A percentile compares a stretch with the other conserved stretches of the same genome.
Evolutionary conservation across 1,140 invertebrate species (phyloP).

Genomic region (Alviniconcha marisindica): DNA sequence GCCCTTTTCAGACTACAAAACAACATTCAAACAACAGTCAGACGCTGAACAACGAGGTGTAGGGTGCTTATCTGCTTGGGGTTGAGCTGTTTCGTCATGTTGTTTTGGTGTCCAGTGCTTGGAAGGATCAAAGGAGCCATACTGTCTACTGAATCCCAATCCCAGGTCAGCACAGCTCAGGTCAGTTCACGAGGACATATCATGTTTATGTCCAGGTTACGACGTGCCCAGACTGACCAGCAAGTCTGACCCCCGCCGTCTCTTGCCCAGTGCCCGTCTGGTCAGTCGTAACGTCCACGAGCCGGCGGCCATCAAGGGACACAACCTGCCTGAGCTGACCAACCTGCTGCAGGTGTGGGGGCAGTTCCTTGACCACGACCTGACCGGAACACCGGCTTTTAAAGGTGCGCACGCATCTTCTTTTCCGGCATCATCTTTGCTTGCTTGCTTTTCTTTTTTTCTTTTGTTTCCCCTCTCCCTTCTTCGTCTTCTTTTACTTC

Average conservation of each 20-base stretch:
- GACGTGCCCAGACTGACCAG: slow-evolving; percentile 40
- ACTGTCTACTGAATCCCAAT: too few relatives aligned
- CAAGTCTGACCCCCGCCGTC: background rate
- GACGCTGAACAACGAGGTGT: too few relatives aligned
- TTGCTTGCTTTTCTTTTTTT: background rate
- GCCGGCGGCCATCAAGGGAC: background rate
- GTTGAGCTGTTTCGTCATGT: too few relatives aligned
- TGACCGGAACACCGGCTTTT: slow-evolving; percentile 75
- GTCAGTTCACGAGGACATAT: too few relatives aligned
- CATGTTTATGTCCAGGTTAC: slow-evolving; percentile 42
- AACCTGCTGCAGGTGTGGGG: slow-evolving; percentile 98
- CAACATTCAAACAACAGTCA: too few relatives aligned
- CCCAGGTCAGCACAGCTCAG: too few relatives aligned
- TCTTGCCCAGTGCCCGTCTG: slow-evolving; percentile 50
- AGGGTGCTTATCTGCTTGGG: too few relatives aligned
- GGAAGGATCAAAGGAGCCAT: too few relatives aligned
- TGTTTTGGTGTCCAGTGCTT: too few relatives aligned
- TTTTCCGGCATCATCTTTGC: slow-evolving; percentile 17
- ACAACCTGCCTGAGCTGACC: slow-evolving; percentile 27
- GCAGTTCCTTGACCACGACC: slow-evolving; percentile 96
- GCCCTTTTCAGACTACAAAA: too few relatives aligned
- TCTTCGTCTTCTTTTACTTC: background rate
- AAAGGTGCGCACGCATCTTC: slow-evolving; percentile 47
- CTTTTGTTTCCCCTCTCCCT: background rate
- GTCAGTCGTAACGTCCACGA: slow-evolving; percentile 51